Evolutionary conservation across 2,888 invertebrate species (phyloP).

Genomic region (Thera britannica): DNA sequence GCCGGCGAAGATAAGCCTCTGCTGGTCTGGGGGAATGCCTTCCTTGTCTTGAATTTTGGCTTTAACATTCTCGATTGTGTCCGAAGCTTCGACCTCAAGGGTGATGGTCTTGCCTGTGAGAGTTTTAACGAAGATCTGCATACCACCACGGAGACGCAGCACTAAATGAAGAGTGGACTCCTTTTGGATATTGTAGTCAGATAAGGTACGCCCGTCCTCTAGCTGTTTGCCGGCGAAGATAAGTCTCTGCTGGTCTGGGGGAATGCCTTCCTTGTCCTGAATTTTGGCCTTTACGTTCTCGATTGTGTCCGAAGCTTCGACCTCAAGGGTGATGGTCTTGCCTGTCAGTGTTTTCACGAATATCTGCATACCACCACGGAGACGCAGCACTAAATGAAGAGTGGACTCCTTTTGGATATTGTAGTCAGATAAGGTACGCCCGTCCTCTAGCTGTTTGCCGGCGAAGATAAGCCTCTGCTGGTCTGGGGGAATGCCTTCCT

Average conservation of each 20-base stretch:
- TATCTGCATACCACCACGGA: constrained; percentile 40
- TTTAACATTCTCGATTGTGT: constrained; percentile 27
- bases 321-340: constrained; percentile 36
- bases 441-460: constrained; percentile 41
- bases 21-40: constrained; percentile 33
- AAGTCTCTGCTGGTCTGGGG: constrained; percentile 37
- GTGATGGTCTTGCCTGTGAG: constrained; percentile 35
- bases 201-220: constrained; percentile 37
- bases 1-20: constrained; percentile 30
- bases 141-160: constrained; percentile 37
- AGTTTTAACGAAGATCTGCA: constrained; percentile 35
- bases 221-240: constrained; percentile 41
- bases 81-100: constrained; percentile 29
- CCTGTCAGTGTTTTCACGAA: constrained; percentile 37
- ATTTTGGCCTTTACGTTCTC: constrained; percentile 38
- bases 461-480: constrained; percentile 42
- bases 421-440: constrained; percentile 39
- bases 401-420: constrained; percentile 41
- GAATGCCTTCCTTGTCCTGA: constrained; percentile 39
- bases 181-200: constrained; percentile 39
- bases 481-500: constrained; percentile 42
- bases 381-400: constrained; percentile 36
- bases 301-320: constrained; percentile 36
- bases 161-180: constrained; percentile 38
- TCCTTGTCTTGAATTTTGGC: constrained; percentile 33